Evolutionary conservation across 2,797 vertebrate species (phyloP), one percentile per base, ranked within the genome.

Genomic region (Acipenser transmontanus): DNA sequence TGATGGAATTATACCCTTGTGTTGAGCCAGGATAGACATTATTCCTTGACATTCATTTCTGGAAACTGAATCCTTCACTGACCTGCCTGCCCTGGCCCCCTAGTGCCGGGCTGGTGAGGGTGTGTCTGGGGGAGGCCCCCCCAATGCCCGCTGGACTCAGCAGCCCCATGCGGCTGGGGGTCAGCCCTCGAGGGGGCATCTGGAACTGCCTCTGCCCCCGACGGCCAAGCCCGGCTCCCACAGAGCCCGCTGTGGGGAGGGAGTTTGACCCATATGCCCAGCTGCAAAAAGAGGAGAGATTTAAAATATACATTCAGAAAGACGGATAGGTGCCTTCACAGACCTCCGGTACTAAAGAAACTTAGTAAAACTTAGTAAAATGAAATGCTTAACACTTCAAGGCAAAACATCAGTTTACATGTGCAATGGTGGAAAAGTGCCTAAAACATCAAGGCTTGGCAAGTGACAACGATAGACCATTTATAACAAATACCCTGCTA

Each of bases 161-260:
- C 61, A 95, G 87, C 69, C 90, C 91, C 73, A 96, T 91, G 72
- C 93, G 91, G 61, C 88, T 79, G 0, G 93, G 88, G 8, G 92
- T 88, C 61, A 94, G 87, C 68, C 90, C 93, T 50, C 94, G 91
- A 12, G 94, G 91, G 72, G 93, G 89, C 88, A 96, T 88, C 73
- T 88, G 93, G 77, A 97, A 96, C 80, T 86, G 92, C 71, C 95
- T 92, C 75, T 92, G 92, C 61, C 92, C 93, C 69, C 94, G 81
- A 12, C 95, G 88, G 57, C 84, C 90, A 73, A 94, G 88, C 64
- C 92, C 87, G 85, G 89, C 91, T 80, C 93, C 90, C 93, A 96
- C 94, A 96, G 95, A 98, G 77, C 94, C 94, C 82, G 94, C 94
- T 96, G 94, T 96, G 92, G 95, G 95, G 85, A 98, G 93, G 59